Conservation (phyloP, 2,113 vertebrate genomes). For the Chloroceryle aenea region DNA sequence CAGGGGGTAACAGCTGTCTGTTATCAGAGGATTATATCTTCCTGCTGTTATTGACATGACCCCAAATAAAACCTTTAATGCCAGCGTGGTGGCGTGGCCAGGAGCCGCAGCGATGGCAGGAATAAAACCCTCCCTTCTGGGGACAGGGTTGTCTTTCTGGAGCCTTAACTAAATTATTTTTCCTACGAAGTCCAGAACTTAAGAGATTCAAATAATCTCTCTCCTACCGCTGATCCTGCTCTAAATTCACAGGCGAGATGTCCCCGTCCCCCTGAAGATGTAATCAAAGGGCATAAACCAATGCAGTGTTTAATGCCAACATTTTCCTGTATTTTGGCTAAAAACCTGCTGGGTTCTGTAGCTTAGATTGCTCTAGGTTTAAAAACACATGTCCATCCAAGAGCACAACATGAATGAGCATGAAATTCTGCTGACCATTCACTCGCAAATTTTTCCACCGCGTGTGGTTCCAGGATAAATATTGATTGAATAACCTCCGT, state of each 20-base stretch:
- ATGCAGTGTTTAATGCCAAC: neutral
- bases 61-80: constrained; percentile 30
- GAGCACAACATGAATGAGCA: constrained; percentile 30
- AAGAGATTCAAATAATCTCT: neutral
- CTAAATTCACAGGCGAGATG: neutral
- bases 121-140: neutral
- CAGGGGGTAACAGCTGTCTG: constrained; percentile 4
- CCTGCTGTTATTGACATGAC: neutral
- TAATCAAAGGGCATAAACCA: neutral
- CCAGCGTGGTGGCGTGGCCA: accelerated
- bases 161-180: neutral
- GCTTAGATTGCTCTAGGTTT: neutral
- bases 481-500: constrained; percentile 31
- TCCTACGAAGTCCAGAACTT: neutral
- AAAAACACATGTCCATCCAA: constrained; percentile 1
- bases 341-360: neutral
- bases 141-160: neutral
- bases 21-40: neutral
- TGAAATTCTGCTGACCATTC: constrained; percentile 55
- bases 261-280: neutral
- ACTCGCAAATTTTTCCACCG: neutral
- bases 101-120: neutral
- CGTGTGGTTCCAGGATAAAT: constrained; percentile 50
- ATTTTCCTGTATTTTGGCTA: neutral
- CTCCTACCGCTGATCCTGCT: neutral